Evolutionary conservation across 2,888 invertebrate genomes (phyloP), one percentile per base, ranked within the genome.

Genomic region (Macroteleia sp.): DNA sequence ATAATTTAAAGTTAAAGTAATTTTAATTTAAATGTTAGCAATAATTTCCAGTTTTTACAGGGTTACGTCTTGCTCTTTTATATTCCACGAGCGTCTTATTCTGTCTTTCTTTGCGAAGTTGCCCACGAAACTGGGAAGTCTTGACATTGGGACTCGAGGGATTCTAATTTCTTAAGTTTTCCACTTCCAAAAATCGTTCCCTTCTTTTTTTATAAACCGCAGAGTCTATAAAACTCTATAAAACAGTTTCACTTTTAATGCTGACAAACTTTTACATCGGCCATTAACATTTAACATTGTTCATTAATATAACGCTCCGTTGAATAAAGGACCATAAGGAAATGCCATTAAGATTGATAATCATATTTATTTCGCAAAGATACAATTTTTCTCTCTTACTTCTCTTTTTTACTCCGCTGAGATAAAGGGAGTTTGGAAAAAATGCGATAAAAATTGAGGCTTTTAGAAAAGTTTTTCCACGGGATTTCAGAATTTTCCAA

Each of bases 131-230:
- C 66, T 66, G 44, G 42, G 19, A 52, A 59, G 61, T 42, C 77
- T 73, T 73, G 77, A 77, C 77, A 77, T 67, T 77, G 73, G 77
- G 73, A 73, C 71, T 61, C 71, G 28, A 28, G 77, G 77, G 67
- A 77, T 67, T 71, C 66, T 71, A 77, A 77, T 77, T 77, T 77
- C 77, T 71, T 61, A 77, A 77, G 77, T 77, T 77, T 71, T 71
- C 71, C 50, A 70, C 70, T 77, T 70, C 16, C 57, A 41, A 70
- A 70, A 77, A 46, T 57, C 25, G 32, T 25, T 14, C 22, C 17
- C 28, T 34, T 14, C 59, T 48, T 69, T 76, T 41, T 76, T 16
- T 48, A 42, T 50, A 30, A 30, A 62, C 32, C 69, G 14, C 46
- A 20, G 54, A 66, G 39, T 66, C 46, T 39, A 64, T 64, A 64